phyloP scores from a whole-genome alignment of 2,797 vertebrate species.

The Sebastes reedi region DNA sequence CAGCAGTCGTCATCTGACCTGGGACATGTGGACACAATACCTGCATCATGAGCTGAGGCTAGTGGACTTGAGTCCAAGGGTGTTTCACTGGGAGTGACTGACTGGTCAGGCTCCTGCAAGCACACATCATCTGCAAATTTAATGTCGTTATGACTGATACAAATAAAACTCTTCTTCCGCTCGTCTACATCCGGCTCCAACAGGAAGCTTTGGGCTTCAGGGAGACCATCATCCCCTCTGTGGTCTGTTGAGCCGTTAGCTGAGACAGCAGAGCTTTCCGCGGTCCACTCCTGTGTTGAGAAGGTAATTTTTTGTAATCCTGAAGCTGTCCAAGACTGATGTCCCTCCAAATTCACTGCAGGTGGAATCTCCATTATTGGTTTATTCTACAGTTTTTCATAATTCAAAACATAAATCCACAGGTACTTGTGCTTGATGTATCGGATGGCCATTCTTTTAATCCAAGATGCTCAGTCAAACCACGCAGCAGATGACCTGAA shows the following conservation, averaged over 20 bases:
- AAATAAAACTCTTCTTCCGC: not conserved
- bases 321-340: conserved; percentile 38
- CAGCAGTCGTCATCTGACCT: not conserved
- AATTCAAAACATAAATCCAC: conserved; percentile 75
- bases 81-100: not conserved
- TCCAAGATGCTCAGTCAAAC: conserved; percentile 40
- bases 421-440: conserved; percentile 68
- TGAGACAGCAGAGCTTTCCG: conserved; percentile 44
- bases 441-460: conserved; percentile 59
- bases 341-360: conserved; percentile 62
- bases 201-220: conserved; percentile 19
- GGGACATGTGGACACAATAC: not conserved
- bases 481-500: conserved; percentile 53
- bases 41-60: conserved; percentile 13
- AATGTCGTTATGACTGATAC: not conserved
- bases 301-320: conserved; percentile 54
- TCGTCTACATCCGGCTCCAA: conserved; percentile 2
- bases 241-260: conserved; percentile 36
- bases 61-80: not conserved
- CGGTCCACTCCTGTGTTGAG: conserved; percentile 40
- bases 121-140: not conserved
- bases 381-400: conserved; percentile 67
- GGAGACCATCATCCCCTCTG: conserved; percentile 1
- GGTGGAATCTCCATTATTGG: conserved; percentile 82
- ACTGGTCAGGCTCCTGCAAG: conserved; percentile 13